Evolutionary conservation across 2,888 invertebrate species (phyloP).

Genomic region (Cyclophora albipunctata): DNA sequence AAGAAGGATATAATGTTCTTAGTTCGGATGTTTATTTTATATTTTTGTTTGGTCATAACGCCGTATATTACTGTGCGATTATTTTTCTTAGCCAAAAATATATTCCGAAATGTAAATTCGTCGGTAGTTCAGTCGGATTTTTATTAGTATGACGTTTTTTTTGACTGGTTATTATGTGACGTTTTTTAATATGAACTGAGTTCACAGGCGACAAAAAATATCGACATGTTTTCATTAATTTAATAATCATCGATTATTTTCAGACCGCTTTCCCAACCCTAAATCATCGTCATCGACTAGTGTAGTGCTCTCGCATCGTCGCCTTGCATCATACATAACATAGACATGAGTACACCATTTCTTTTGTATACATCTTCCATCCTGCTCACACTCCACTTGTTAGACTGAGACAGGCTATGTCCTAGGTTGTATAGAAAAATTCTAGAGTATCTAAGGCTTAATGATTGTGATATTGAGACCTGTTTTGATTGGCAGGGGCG

Average conservation of each 20-base stretch:
- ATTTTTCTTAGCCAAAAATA: no score
- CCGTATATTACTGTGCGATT: no score
- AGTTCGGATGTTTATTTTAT: no score
- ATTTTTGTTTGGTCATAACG: no score
- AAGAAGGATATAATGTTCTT: no score
- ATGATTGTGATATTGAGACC: slow-evolving; percentile 24
- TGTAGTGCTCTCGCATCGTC: slow-evolving; percentile 61
- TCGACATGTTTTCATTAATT: not conserved
- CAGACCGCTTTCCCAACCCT: slow-evolving; percentile 24
- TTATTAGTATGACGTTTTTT: no score
- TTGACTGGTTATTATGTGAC: no score
- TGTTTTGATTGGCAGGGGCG: slow-evolving; percentile 13
- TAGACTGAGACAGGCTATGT: slow-evolving; percentile 28
- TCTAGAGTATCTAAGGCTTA: slow-evolving; percentile 12
- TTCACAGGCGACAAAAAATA: no score
- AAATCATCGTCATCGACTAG: slow-evolving; percentile 67
- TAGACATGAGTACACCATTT: slow-evolving; percentile 59
- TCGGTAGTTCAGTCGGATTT: no score
- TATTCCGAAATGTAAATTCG: no score
- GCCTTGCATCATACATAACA: slow-evolving; percentile 28
- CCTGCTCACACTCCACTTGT: slow-evolving; percentile 30
- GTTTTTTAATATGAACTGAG: no score
- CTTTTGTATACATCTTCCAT: slow-evolving; percentile 40
- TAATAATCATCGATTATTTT: slow-evolving; percentile 7
- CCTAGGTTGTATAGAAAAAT: slow-evolving; percentile 16